Conservation (phyloP, 2,113 vertebrate genomes). For the Elaphurus davidianus region DNA sequence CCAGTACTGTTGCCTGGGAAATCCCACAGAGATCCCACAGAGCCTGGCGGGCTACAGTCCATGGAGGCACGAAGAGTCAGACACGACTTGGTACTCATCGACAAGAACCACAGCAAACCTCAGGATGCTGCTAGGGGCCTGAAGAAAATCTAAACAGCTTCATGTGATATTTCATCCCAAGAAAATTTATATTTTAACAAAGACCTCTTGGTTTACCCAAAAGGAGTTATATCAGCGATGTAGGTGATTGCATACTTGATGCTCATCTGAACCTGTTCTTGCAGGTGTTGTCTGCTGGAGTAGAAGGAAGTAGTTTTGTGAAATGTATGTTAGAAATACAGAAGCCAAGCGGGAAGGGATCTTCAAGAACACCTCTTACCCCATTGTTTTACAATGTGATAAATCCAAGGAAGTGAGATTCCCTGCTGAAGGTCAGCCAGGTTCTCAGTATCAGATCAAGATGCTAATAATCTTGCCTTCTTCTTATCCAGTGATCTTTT, state of each 20-base stretch:
- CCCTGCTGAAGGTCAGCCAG: neutral
- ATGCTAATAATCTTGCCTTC: neutral
- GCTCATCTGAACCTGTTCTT: neutral
- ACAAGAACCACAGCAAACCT: neutral
- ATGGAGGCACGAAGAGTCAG: neutral
- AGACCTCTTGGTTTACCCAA: neutral
- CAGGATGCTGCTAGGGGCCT: neutral
- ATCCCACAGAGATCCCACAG: neutral
- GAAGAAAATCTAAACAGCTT: slow-evolving; percentile 16
- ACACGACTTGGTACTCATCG: neutral
- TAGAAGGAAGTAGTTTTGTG: neutral
- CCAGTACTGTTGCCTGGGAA: neutral
- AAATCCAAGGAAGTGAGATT: neutral
- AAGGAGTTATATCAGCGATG: neutral
- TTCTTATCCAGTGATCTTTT: neutral
- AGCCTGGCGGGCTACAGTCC: neutral
- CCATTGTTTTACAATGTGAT: neutral
- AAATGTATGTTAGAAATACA: neutral
- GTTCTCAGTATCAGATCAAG: neutral
- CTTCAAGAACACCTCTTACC: neutral
- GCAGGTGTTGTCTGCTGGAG: neutral
- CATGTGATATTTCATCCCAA: neutral
- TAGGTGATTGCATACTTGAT: accelerated
- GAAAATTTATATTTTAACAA: neutral
- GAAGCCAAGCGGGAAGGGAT: neutral